Conservation (phyloP, 2,888 invertebrate species). For the Caenorhabditis drosophilae region DNA sequence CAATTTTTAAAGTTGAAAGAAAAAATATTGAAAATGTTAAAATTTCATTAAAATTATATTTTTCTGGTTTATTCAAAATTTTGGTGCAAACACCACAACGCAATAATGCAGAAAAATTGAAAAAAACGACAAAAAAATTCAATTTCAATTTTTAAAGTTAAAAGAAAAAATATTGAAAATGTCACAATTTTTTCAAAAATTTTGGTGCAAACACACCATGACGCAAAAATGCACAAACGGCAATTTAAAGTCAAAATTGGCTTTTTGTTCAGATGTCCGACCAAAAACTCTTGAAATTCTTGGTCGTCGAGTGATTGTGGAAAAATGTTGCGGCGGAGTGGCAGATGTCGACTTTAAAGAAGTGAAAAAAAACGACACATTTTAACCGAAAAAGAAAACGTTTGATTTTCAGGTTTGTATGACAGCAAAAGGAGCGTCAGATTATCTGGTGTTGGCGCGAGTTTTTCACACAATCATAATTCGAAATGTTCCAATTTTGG, state of each 20-base stretch:
- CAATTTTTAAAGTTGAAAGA: not conserved
- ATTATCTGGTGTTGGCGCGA: slow-evolving; percentile 89
- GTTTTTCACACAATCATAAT: slow-evolving; percentile 94
- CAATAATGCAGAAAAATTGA: too few relatives aligned
- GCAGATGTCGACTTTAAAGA: slow-evolving; percentile 87
- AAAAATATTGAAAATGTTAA: too few relatives aligned
- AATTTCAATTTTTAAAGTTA: slow-evolving; percentile 1
- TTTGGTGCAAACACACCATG: too few relatives aligned
- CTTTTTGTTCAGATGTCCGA: slow-evolving; percentile 76
- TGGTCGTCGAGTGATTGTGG: slow-evolving; percentile 86
- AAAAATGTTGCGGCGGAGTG: slow-evolving; percentile 88
- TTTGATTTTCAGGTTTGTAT: slow-evolving; percentile 73
- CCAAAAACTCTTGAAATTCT: slow-evolving; percentile 85
- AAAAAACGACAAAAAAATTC: not conserved
- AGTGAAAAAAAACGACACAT: slow-evolving; percentile 71
- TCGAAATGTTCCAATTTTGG: slow-evolving; percentile 84
- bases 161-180: not conserved
- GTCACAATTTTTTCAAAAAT: too few relatives aligned
- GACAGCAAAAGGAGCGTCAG: slow-evolving; percentile 89
- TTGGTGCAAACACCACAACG: too few relatives aligned
- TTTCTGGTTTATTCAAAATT: too few relatives aligned
- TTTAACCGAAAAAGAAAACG: too few relatives aligned
- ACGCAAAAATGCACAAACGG: too few relatives aligned
- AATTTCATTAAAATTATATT: too few relatives aligned
- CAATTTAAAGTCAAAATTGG: too few relatives aligned